Evolutionary conservation across 2,113 vertebrate genomes (phyloP).

Genomic region (Gracilinanus agilis): DNA sequence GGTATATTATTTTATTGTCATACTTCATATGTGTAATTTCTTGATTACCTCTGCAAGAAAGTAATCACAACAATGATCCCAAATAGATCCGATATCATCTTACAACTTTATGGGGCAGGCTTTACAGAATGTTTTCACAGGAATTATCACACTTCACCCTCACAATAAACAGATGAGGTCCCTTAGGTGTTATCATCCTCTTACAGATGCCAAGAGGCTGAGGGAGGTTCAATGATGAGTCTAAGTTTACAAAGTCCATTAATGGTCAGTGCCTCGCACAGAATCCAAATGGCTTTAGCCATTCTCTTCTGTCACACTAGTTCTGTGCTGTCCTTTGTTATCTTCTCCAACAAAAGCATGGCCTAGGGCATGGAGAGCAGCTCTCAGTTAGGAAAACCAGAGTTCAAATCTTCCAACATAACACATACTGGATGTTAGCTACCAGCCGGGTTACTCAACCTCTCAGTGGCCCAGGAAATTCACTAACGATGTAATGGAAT

Average conservation of each 20-base stretch:
- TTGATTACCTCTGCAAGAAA: background rate
- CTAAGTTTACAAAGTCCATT: background rate
- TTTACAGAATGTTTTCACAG: background rate
- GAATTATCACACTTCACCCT: background rate
- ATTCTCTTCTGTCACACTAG: background rate
- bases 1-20: background rate
- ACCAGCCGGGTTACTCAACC: background rate
- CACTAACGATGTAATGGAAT: background rate
- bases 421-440: background rate
- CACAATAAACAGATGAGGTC: background rate
- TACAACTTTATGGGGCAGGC: background rate
- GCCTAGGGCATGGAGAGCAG: background rate
- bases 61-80: background rate
- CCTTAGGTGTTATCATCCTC: background rate
- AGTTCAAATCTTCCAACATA: background rate
- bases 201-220: background rate
- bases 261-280: background rate
- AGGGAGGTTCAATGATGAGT: background rate
- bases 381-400: background rate
- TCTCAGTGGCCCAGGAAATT: background rate
- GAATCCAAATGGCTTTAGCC: background rate
- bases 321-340: background rate
- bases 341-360: background rate
- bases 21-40: background rate
- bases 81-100: background rate